Conservation (phyloP, 2,888 invertebrate species). For the Portevinia maculata region DNA sequence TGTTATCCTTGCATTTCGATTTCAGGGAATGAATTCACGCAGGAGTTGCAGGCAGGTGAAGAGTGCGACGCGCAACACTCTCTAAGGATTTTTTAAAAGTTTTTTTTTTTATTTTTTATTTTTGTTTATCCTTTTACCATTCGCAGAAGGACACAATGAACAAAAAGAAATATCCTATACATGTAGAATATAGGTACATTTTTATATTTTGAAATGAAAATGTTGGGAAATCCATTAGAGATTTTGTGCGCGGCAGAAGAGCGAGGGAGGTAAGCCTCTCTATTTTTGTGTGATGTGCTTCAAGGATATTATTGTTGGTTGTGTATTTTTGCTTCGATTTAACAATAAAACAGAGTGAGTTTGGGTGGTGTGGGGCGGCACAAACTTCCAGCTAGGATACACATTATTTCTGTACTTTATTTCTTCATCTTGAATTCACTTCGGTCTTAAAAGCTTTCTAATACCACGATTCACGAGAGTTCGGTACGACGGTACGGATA, state of each 20-base stretch:
- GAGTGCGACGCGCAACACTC: constrained; percentile 40
- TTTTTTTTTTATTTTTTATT: constrained; percentile 21
- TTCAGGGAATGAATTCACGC: constrained; percentile 69
- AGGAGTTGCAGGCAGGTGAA: constrained; percentile 67
- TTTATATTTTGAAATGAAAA: constrained; percentile 67
- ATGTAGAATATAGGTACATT: constrained; percentile 11
- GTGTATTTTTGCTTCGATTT: constrained; percentile 70
- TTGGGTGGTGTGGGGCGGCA: constrained; percentile 18
- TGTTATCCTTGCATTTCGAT: constrained; percentile 73
- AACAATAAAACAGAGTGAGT: constrained; percentile 70
- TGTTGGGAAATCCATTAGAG: constrained; percentile 71
- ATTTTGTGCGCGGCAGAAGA: constrained; percentile 43
- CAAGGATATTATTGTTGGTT: constrained; percentile 71
- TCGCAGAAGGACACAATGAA: constrained; percentile 53
- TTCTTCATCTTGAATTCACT: constrained; percentile 73
- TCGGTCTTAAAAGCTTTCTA: constrained; percentile 71
- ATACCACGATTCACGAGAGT: constrained; percentile 53
- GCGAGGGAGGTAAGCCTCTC: constrained; percentile 40
- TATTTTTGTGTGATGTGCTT: constrained; percentile 70
- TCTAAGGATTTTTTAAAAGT: constrained; percentile 54
- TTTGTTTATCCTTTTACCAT: constrained; percentile 46
- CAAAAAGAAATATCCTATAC: constrained; percentile 22
- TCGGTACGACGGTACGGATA: constrained; percentile 15
- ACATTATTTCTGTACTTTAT: constrained; percentile 73
- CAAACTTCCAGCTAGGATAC: constrained; percentile 65